Base-by-base conservation (phyloP, 2,797 vertebrate genomes). In the Euphonia xanthogaster region DNA sequence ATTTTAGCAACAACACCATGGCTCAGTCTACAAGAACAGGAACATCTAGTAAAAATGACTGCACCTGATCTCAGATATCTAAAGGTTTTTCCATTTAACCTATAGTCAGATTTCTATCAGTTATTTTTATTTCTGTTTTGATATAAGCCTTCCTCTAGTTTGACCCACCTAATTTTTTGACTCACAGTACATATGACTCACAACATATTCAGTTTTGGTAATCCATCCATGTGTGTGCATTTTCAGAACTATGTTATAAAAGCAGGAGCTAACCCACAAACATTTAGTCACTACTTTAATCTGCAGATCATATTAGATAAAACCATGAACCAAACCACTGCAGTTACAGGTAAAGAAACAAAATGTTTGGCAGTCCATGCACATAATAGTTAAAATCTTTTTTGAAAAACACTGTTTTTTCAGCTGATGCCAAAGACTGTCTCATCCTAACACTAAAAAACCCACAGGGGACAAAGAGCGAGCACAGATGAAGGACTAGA, bases 111-210 rank as follows among this genome's bases (percentile, higher is more conserved):
- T 54, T 83, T 79, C 30, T 45, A 37, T 14, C 23, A 53, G 25
- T 53, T 7, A 39, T 60, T 86, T 93, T 76, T 72, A 63, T 51
- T 88, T 81, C 48, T 75, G 14, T 63, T 79, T 72, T 37, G 15
- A 74, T 27, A 37, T 7, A 14, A 78, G 27, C 54, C 25, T 70
- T 90, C 35, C 40, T 82, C 53, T 75, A 31, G 31, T 76, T 83
- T 86, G 54, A 67, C 13, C 18, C 22, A 54, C 33, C 33, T 37
- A 31, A 53, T 70, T 53, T 87, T 78, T 51, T 67, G 35, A 54
- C 27, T 62, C 16, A 12, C 28, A 33, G 13, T 45, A 61, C n/a
- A 14, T 3, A 71, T 20, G 31, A 62, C 15, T 76, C 39, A 24
- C 12, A 53, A 28, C 12, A 77, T 0, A 5, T 21, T 37, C 47